Evolutionary conservation across 2,797 vertebrate genomes (phyloP).

Genomic region (Parauchenoglanis ngamensis): DNA sequence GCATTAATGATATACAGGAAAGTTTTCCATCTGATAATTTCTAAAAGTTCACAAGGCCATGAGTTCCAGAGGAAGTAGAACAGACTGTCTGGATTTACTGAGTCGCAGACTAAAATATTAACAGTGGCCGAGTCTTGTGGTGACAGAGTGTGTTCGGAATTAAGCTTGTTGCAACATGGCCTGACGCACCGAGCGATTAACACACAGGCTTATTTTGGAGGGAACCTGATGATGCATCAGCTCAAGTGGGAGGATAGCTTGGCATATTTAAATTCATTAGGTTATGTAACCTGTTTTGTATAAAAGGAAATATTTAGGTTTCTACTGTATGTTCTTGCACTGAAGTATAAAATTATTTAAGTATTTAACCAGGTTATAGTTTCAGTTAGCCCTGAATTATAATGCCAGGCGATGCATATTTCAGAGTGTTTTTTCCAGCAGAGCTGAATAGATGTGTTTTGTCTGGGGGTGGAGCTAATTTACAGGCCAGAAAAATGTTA

Average conservation of each 20-base stretch:
- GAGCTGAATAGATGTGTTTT: not conserved
- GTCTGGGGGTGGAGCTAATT: not conserved
- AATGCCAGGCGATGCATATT: not conserved
- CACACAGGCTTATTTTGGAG: slow-evolving; percentile 33
- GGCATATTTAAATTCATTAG: slow-evolving; percentile 10
- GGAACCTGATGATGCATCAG: slow-evolving; percentile 30
- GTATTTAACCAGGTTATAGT: not conserved
- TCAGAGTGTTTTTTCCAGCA: not conserved
- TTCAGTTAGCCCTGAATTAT: not conserved
- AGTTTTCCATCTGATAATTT: not conserved
- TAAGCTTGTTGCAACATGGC: slow-evolving; percentile 41
- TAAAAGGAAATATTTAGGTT: not conserved
- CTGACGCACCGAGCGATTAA: slow-evolving; percentile 25
- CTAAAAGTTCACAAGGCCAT: not conserved
- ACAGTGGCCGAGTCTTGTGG: not conserved
- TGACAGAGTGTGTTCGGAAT: slow-evolving; percentile 13
- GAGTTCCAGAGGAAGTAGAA: slow-evolving; percentile 15
- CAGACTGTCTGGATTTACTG: slow-evolving; percentile 18
- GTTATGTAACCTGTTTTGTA: slow-evolving; percentile 9
- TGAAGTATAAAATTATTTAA: not conserved
- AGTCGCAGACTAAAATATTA: slow-evolving; percentile 39
- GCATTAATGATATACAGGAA: not conserved
- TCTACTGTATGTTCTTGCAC: no score
- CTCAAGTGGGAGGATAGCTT: slow-evolving; percentile 23
- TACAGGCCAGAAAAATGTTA: not conserved